Evolutionary conservation across 1,140 invertebrate species (phyloP), one percentile per base, ranked within the genome.

Genomic region (Whitmania pigra): DNA sequence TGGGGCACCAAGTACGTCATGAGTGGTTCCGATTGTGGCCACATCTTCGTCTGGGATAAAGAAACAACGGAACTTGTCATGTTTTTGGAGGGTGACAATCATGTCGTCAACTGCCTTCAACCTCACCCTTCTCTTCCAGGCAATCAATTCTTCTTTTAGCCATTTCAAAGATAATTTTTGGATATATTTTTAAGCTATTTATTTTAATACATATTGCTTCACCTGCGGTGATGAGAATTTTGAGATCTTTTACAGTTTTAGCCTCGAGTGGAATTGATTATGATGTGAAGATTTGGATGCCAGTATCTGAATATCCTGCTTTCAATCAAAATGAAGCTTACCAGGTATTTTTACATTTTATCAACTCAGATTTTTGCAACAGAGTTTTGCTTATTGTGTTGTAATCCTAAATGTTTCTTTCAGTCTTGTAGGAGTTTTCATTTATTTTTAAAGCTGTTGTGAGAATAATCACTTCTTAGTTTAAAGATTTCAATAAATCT

Each of bases 211-310:
- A 36, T 49, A 17, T 49, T 11, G 2, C 15, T 49, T 11, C 9
- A 17, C 11, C 15, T 49, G 43, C 2, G 15, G 15, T 49, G 15
- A 49, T 49, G 43, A 49, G 15, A 17, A 49, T 15, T 49, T 49
- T 49, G 43, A 49, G 43, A 49, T 49, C 22, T 63, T 25, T 25
- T 79, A 69, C 73, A 71, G 86, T 92, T 75, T 78, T 94, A 7
- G 90, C 90, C 0, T 89, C 90, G 11, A 92, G 90, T 74, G 92
- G 92, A 13, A 93, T 94, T 73, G 92, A 94, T 79, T 91, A 93
- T 80, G 89, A 93, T 78, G 86, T 93, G 13, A 94, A 94, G 81
- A 79, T 94, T 0, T 93, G 90, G 90, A 85, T 88, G 4, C 91
- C 91, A 0, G 70, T 77, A 11, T 74, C 75, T n/a, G 75, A 77